Percentiles rank a stretch among this genome's conserved stretches.
Evolutionary conservation across 1,140 invertebrate species (phyloP).

Genomic region (Homarus americanus): DNA sequence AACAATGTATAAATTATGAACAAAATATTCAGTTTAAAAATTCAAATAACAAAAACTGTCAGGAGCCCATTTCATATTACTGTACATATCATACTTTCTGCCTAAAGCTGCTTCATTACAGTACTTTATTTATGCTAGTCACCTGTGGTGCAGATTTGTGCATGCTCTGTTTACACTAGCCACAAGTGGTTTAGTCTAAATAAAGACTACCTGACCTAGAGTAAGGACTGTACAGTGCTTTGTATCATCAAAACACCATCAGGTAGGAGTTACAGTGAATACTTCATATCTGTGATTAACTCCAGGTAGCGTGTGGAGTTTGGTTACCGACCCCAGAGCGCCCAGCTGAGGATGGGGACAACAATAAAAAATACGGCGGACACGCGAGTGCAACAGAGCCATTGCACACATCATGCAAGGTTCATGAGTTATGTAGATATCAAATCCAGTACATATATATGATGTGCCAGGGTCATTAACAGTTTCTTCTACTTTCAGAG

Average conservation of each 20-base stretch:
- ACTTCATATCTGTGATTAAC: slow-evolving; percentile 97
- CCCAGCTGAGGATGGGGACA: slow-evolving; percentile 81
- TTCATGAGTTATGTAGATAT: slow-evolving; percentile 89
- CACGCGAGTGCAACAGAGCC: slow-evolving; percentile 93
- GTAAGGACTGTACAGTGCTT: too few species aligned
- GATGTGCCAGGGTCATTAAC: slow-evolving; percentile 55
- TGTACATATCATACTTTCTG: too few species aligned
- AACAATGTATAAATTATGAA: too few species aligned
- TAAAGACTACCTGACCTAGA: too few species aligned
- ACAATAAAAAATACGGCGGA: slow-evolving; percentile 89
- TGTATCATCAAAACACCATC: neutral
- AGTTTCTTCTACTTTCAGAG: neutral
- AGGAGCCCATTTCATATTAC: too few species aligned
- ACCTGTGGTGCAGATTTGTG: too few species aligned
- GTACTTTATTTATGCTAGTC: too few species aligned
- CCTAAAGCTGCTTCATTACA: too few species aligned
- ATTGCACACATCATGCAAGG: slow-evolving; percentile 97
- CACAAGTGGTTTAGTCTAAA: too few species aligned
- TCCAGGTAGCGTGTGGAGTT: slow-evolving; percentile 87
- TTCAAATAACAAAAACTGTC: too few species aligned
- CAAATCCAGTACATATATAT: slow-evolving; percentile 94
- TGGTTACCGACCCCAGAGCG: slow-evolving; percentile 84
- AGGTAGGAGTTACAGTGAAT: slow-evolving; percentile 77
- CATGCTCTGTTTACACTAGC: too few species aligned
- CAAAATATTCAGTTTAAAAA: too few species aligned